Evolutionary conservation across 2,113 vertebrate species (phyloP).

Genomic region (Grus americana): DNA sequence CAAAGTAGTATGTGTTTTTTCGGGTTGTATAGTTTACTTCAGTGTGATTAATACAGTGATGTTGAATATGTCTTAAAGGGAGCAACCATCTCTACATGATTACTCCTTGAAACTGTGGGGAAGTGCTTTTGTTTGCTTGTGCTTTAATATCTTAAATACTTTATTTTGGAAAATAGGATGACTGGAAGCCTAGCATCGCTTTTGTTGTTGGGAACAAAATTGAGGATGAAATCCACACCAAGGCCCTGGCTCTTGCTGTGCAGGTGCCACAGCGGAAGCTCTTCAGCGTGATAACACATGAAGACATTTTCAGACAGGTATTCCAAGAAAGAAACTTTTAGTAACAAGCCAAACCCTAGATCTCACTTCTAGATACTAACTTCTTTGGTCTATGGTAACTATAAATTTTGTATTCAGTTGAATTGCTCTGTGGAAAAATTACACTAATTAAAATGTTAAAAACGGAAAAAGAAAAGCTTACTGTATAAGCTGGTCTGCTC

Average conservation of each 20-base stretch:
- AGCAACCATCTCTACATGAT: not conserved
- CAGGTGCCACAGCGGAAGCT: slow-evolving; percentile 77
- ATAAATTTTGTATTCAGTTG: not conserved
- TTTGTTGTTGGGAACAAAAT: slow-evolving; percentile 73
- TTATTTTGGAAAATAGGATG: slow-evolving; percentile 70
- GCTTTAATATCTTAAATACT: not conserved
- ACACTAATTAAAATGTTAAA: not conserved
- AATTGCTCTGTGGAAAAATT: not conserved
- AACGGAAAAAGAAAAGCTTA: not conserved
- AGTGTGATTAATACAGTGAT: not conserved
- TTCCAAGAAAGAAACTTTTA: not conserved
- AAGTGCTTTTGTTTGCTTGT: not conserved
- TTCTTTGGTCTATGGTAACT: not conserved
- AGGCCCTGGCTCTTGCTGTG: slow-evolving; percentile 75
- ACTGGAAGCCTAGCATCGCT: slow-evolving; percentile 81
- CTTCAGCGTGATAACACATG: slow-evolving; percentile 77
- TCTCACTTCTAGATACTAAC: not conserved
- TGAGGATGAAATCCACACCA: slow-evolving; percentile 76
- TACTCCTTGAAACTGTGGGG: not conserved
- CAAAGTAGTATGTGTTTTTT: not conserved
- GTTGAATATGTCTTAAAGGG: not conserved
- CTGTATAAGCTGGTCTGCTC: not conserved
- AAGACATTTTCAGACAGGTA: slow-evolving; percentile 81
- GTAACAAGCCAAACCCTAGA: not conserved
- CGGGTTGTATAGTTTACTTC: not conserved